Evolutionary conservation across 2,797 vertebrate genomes (phyloP).

Genomic region (Amblyopsis hoosieri): DNA sequence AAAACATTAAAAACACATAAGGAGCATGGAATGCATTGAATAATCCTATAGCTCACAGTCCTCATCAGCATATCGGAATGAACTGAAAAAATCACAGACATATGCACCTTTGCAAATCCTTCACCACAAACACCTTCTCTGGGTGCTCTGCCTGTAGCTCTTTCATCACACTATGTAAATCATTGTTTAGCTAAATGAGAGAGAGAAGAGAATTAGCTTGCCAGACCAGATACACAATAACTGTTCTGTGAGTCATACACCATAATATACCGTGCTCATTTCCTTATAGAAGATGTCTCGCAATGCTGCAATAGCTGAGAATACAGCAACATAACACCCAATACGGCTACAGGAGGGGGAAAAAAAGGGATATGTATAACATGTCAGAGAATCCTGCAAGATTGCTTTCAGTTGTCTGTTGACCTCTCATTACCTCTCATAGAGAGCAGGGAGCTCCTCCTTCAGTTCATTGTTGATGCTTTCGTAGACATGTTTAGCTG

Average conservation of each 20-base stretch:
- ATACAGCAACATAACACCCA: conserved; percentile 89
- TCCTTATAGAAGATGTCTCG: conserved; percentile 90
- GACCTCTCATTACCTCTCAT: conserved; percentile 58
- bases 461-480: conserved; percentile 88
- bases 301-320: conserved; percentile 88
- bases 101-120: conserved; percentile 76
- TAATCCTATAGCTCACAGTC: too few species aligned
- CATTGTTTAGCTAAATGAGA: conserved; percentile 82
- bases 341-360: conserved; percentile 79
- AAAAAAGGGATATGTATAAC: neutral
- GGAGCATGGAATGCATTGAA: neutral
- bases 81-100: conserved; percentile 2
- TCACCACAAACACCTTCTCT: conserved; percentile 87
- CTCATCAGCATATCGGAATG: too few species aligned
- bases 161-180: conserved; percentile 87
- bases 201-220: conserved; percentile 8
- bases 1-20: neutral
- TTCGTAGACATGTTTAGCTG: conserved; percentile 86
- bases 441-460: conserved; percentile 87
- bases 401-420: neutral
- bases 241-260: neutral
- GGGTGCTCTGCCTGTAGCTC: conserved; percentile 92
- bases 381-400: neutral
- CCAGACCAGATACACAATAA: neutral
- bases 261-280: conserved; percentile 84